These are phyloP conservation scores for Noturus placidus DNA, from an alignment of 2,113 vertebrate genomes.

Conservation along the genomic window DNA sequence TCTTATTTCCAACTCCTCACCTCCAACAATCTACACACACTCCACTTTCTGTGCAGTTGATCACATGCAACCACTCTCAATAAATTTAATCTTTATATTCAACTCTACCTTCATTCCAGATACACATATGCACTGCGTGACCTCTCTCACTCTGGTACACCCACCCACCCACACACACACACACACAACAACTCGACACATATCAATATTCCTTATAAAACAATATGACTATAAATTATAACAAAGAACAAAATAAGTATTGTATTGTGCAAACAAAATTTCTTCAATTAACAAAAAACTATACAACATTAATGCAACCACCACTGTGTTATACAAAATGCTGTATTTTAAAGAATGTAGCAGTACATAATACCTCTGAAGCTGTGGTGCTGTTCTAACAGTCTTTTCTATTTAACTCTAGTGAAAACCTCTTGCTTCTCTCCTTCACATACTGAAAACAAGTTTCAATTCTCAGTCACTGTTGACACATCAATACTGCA, in stretches of 20 bases:
- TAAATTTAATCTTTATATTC: conserved; percentile 53
- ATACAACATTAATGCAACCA: neutral
- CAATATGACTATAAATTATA: neutral
- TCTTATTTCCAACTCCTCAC: conserved; percentile 35
- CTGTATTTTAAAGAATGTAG: neutral
- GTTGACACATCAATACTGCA: conserved; percentile 58
- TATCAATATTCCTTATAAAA: neutral
- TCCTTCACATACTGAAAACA: conserved; percentile 26
- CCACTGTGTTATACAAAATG: neutral
- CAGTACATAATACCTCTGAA: neutral
- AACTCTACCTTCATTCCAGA: conserved; percentile 31
- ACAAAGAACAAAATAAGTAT: neutral
- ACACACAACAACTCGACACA: neutral
- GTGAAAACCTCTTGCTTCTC: neutral
- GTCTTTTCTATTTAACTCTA: conserved; percentile 56
- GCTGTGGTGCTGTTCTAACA: neutral
- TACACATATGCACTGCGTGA: neutral
- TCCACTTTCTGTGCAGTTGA: conserved; percentile 46
- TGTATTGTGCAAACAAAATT: neutral
- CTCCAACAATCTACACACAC: conserved; percentile 45
- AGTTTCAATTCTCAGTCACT: conserved; percentile 48
- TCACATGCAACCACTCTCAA: conserved; percentile 52
- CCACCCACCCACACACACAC: conserved; percentile 12
- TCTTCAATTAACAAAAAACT: neutral
- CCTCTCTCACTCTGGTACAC: conserved; percentile 5